Base-by-base conservation (phyloP, 1,140 invertebrate species). In the Aricia agestis region DNA sequence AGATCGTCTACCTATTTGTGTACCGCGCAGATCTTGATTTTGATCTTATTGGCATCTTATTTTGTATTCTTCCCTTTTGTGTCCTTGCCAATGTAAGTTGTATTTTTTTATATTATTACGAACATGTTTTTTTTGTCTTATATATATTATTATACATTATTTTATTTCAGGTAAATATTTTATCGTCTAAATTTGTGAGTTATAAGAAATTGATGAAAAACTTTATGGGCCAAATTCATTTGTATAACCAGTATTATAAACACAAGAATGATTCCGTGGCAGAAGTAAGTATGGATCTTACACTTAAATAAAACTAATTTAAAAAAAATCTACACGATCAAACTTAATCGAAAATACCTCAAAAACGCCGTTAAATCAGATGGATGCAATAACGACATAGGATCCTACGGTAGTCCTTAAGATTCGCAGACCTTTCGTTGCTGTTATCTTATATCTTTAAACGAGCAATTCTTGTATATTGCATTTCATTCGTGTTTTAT, bases 191-290 rank as follows among this genome's bases (percentile, higher is more conserved):
- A 72, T 65, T 74, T n/a, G 70, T 72, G 52, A 71, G 52, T 36
- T 85, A 79, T 63, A 70, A 75, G 32, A 69, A 63, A n/a, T 6
- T 82, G 2, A 81, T 81, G 72, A 68, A 71, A 17, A 52, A 73
- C 41, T 81, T 85, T 19, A 78, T 83, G 72, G 32, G 36, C 6
- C 73, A 80, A 68, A 81, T 82, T 65, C 83, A 85, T 66, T 65
- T 85, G 9, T 63, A 75, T 32, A 84, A 79, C 67, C 59, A 70
- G 18, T 77, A 65, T n/a, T 71, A 67, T 10, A 45, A 74, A 15
- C 65, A 18, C 0, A 68, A 76, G 0, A 71, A 74, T 25, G 57
- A 72, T n/a, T 78, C 71, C 67, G 36, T 77, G 5, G 80, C 76
- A 73, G 70, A 74, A 58, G 82, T 82, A 69, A 66, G 69, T 66